Base-by-base conservation (phyloP, 2,888 invertebrate species). In the Lydus trimaculatus region DNA sequence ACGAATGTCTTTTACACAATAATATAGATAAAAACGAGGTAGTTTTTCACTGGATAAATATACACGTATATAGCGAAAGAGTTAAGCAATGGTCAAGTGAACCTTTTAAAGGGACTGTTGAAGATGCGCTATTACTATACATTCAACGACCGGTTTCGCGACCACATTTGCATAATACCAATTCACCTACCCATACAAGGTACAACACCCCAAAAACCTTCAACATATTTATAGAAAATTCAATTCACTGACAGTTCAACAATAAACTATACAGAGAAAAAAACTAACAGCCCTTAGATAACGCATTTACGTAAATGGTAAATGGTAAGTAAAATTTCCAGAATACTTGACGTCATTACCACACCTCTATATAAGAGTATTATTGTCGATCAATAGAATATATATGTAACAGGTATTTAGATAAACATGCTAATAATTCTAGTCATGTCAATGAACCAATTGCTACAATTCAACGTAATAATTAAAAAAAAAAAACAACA, bases 51-150 rank as follows among this genome's bases (percentile, higher is more conserved):
- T 52, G 52, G 11, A 52, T 52, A 52, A 3, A 28, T 65, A 60
- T 15, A 36, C 64, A 58, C 43, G 28, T 60, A 61, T 25, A 52
- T 56, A 66, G 61, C 63, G 63, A 77, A 76, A 75, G 76, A 76
- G 76, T 75, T 75, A 76, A 72, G 76, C 73, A 79, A 78, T 78
- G 78, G 78, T 78, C 79, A 79, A 79, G 79, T 79, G 79, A 79
- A 79, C 78, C 73, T 77, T 76, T 75, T 75, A 72, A 72, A 74
- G 71, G 73, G 67, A 71, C 66, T 70, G 66, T 77, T 76, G 75
- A 77, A 75, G 78, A 79, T 78, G 76, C 67, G 73, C 76, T 63
- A n/a, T n/a, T n/a, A n/a, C n/a, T n/a, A 60, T 63, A 58, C 67
- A 72, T 73, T 70, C 73, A 65, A 73, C 70, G 76, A 78, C 78